Conservation (phyloP, 1,140 invertebrate species). For the Paraescarpia echinospica region DNA sequence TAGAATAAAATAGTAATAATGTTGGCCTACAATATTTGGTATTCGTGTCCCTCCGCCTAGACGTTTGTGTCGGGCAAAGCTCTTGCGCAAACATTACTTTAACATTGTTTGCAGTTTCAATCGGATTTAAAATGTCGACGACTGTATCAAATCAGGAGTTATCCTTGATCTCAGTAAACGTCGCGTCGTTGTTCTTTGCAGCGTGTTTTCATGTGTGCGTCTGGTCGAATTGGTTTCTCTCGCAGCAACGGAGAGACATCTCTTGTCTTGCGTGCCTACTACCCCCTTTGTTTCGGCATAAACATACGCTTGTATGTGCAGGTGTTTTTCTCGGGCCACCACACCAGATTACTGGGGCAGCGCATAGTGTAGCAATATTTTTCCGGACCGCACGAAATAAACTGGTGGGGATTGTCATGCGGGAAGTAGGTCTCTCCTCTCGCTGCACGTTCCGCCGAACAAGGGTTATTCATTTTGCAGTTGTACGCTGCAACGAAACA, state of each 20-base stretch:
- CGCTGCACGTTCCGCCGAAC: neutral
- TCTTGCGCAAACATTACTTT: neutral
- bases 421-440: neutral
- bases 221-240: neutral
- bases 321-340: too few relatives aligned
- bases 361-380: neutral
- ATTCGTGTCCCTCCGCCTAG: neutral
- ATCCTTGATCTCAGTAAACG: neutral
- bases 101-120: neutral
- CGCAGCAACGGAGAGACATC: neutral
- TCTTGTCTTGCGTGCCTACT: neutral
- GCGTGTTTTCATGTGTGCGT: neutral
- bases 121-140: neutral
- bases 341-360: neutral
- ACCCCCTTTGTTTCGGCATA: neutral
- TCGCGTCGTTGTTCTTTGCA: too few relatives aligned
- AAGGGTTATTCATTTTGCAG: neutral
- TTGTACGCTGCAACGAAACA: neutral
- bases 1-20: too few relatives aligned
- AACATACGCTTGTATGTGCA: neutral
- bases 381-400: neutral
- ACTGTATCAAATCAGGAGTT: neutral
- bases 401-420: neutral
- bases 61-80: neutral
- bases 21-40: neutral